phyloP scores from a whole-genome alignment of 2,888 invertebrate genomes.

The Scaeva pyrastri region DNA sequence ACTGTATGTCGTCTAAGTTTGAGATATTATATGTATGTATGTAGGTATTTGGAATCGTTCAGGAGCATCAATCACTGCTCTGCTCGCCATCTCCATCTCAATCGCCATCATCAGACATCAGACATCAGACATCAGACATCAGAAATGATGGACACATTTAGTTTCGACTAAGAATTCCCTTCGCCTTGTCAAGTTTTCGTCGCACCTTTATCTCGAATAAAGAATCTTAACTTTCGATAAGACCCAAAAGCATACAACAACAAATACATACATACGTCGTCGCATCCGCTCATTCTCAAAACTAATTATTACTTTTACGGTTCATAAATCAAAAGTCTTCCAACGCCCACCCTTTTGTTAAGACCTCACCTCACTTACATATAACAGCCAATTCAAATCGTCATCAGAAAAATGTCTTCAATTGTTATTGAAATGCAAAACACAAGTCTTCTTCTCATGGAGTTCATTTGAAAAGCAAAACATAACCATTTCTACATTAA shows the following conservation, averaged over 20 bases:
- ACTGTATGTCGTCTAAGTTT: background rate
- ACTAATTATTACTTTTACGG: conserved; percentile 57
- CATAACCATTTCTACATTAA: background rate
- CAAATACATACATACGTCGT: conserved; percentile 21
- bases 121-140: background rate
- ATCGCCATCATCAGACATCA: background rate
- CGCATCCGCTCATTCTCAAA: conserved; percentile 46
- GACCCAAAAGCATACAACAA: background rate
- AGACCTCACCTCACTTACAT: no score
- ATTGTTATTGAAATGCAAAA: conserved; percentile 65
- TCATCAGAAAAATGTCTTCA: conserved; percentile 1
- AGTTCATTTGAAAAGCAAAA: conserved; percentile 47
- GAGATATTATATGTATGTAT: no score
- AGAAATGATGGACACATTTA: background rate
- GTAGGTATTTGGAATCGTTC: conserved; percentile 16
- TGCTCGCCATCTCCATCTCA: background rate
- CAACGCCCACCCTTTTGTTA: background rate
- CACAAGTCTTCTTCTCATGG: conserved; percentile 37
- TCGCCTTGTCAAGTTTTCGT: conserved; percentile 37
- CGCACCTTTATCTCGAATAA: conserved; percentile 41
- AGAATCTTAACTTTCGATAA: conserved; percentile 5
- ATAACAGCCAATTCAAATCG: background rate
- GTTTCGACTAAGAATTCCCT: background rate
- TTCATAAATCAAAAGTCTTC: conserved; percentile 66
- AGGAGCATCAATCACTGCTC: conserved; percentile 18